Percentiles rank a stretch among this genome's conserved stretches.
phyloP scores from a whole-genome alignment of 2,113 vertebrate species.

The Miniopterus natalensis region DNA sequence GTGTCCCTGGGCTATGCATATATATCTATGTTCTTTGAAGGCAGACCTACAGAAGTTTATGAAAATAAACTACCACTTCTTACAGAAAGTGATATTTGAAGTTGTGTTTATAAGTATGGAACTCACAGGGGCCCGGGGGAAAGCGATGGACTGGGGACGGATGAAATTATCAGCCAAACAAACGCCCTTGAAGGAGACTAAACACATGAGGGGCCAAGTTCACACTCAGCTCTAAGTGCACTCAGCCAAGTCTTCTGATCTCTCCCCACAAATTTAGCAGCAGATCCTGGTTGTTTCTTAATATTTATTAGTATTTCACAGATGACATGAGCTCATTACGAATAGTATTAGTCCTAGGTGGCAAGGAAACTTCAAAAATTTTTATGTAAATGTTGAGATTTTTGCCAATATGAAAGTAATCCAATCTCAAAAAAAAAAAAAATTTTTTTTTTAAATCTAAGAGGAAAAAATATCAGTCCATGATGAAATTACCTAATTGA shows the following conservation, averaged over 20 bases:
- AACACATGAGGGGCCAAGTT: not conserved
- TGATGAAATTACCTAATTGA: conserved; percentile 10
- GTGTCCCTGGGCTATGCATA: not conserved
- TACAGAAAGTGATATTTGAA: not conserved
- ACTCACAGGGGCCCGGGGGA: not conserved
- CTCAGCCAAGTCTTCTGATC: not conserved
- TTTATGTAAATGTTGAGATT: not conserved
- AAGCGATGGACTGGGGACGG: not conserved
- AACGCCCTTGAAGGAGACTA: not conserved
- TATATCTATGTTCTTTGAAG: not conserved
- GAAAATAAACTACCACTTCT: not conserved
- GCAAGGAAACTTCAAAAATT: not conserved
- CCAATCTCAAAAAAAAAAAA: not conserved
- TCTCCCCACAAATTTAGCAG: not conserved
- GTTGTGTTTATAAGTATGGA: conserved; percentile 44
- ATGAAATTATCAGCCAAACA: not conserved
- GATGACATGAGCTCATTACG: not conserved
- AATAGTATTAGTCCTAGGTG: not conserved
- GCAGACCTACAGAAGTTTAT: not conserved
- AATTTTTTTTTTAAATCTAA: not conserved
- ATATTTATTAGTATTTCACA: not conserved
- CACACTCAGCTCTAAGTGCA: not conserved
- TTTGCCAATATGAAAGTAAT: not conserved
- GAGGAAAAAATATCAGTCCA: not conserved
- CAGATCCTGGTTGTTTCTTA: not conserved